Evolutionary conservation across 1,140 invertebrate species (phyloP).

Genomic region (Drosophila suzukii): DNA sequence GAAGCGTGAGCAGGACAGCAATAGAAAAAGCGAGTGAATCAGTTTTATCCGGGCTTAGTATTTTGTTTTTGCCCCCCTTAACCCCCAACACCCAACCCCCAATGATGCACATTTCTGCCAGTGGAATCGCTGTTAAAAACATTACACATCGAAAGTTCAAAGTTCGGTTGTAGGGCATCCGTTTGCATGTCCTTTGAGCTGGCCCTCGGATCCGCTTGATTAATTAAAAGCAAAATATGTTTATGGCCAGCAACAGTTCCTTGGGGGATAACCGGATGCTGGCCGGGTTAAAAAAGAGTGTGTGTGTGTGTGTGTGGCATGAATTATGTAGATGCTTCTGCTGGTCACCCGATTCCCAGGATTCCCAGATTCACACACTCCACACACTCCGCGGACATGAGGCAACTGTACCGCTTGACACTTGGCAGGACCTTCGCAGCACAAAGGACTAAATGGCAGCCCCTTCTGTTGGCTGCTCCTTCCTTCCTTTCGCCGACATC

Average conservation of each 20-base stretch:
- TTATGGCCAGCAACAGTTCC: conserved; percentile 59
- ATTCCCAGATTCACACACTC: conserved; percentile 27
- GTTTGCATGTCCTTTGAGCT: conserved; percentile 63
- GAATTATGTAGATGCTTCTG: conserved; percentile 55
- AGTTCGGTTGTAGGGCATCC: conserved; percentile 68
- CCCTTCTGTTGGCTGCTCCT: neutral
- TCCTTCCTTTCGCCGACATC: conserved; percentile 12
- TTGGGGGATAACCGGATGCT: conserved; percentile 55
- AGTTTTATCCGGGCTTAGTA: conserved; percentile 62
- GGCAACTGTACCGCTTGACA: conserved; percentile 53
- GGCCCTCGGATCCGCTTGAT: conserved; percentile 62
- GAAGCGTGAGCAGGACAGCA: neutral
- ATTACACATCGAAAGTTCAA: conserved; percentile 71
- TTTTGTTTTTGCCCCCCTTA: conserved; percentile 45
- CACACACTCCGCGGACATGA: conserved; percentile 12
- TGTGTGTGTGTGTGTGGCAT: conserved; percentile 36
- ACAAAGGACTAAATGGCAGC: conserved; percentile 34
- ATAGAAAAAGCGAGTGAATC: conserved; percentile 6
- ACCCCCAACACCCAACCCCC: neutral
- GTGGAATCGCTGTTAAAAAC: conserved; percentile 59
- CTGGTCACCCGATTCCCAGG: conserved; percentile 25
- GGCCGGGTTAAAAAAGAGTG: conserved; percentile 17
- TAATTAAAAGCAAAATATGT: conserved; percentile 79
- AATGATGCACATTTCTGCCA: conserved; percentile 26
- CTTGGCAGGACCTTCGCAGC: conserved; percentile 41